Conservation (phyloP, 2,113 vertebrate genomes). For the Oenanthe melanoleuca region DNA sequence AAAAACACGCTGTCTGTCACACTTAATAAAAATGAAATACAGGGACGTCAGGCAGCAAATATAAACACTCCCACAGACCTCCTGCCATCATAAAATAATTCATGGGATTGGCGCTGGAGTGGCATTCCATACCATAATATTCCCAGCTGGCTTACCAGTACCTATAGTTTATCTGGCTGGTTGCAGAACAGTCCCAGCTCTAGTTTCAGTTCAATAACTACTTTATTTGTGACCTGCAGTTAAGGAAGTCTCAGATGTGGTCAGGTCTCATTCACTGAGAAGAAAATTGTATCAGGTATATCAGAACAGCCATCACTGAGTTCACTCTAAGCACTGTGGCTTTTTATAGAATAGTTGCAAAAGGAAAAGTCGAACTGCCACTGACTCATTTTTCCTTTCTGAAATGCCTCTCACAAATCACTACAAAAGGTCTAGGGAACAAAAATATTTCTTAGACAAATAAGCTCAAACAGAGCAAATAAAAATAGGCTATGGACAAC, state of each 20-base stretch:
- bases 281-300: not conserved
- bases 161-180: not conserved
- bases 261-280: not conserved
- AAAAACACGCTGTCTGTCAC: not conserved
- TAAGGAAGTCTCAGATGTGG: not conserved
- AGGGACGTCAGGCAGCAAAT: not conserved
- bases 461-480: not conserved
- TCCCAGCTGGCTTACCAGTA: not conserved
- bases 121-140: not conserved
- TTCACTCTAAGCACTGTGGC: not conserved
- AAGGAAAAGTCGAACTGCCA: not conserved
- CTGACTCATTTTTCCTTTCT: not conserved
- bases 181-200: not conserved
- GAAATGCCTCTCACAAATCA: not conserved
- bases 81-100: not conserved
- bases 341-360: not conserved
- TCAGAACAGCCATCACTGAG: not conserved
- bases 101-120: not conserved
- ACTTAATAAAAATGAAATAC: conserved; percentile 21
- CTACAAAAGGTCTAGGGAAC: not conserved
- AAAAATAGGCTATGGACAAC: not conserved
- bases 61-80: conserved; percentile 40
- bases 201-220: not conserved
- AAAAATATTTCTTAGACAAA: not conserved
- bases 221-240: not conserved